Base-by-base conservation (phyloP, 2,113 vertebrate species). In the Melanostigma gelatinosum region DNA sequence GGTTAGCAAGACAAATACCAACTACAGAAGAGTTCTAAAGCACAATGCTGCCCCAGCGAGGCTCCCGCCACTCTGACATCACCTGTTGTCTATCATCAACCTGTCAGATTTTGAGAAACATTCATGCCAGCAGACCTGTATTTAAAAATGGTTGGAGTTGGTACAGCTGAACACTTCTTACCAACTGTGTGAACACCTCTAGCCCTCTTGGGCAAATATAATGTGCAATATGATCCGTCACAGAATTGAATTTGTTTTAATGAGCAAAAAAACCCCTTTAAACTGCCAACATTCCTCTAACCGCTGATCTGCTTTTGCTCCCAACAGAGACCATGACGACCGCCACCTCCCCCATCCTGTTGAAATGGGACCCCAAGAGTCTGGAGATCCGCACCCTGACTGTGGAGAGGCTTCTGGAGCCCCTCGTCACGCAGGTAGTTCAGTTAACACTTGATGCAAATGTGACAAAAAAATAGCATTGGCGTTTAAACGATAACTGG, bases 361-460 rank as follows among this genome's bases (percentile, higher is more conserved):
- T 96, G 83, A 96, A 96, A 94, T 96, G 95, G 95, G 95, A 96
- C 87, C 95, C 95, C 38, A 96, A 96, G 92, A 96, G 94, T 86
- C 93, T 96, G 82, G 95, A 96, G 91, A 96, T 96, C 67, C 94
- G 95, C 79, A 96, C 95, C 48, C 87, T 96, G 88, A 96, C 95
- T 18, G 95, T 96, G 87, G 95, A 96, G 88, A 90, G 95, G 85
- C 93, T 96, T 79, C 85, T 96, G 94, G 95, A 96, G 89, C 95
- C 95, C 2, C 80, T 96, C 91, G 95, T 96, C 85, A 95, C 95
- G 84, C 95, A 96, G 95, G 95, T 96, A 93, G 1, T n/a, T 65
- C 36, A 36, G 4, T 73, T 61, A 6, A 66, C 20, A 48, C 20
- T 42, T 16, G 7, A 38, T 68, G 3, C 52, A 52, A 34, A 29